Percentiles rank a stretch among this genome's conserved stretches.
These are phyloP conservation scores for Planococcus citri DNA, from an alignment of 1,140 invertebrate genomes.

Conservation along the genomic window DNA sequence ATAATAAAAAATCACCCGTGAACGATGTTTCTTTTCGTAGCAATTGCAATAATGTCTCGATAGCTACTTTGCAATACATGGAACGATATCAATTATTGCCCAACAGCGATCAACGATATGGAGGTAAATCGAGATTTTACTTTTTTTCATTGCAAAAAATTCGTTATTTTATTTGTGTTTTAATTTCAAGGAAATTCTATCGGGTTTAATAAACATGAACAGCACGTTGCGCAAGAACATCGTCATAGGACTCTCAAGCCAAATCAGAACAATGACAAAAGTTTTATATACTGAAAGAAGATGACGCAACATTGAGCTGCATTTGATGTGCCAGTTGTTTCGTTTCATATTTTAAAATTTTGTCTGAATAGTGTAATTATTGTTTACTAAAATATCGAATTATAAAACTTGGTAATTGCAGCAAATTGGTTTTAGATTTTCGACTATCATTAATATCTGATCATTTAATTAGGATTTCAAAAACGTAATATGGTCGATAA, in stretches of 20 bases:
- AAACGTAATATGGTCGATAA: too few relatives aligned
- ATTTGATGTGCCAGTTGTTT: too few relatives aligned
- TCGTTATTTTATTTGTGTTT: background rate
- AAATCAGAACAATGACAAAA: constrained; percentile 18
- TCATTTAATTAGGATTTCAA: too few relatives aligned
- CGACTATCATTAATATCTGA: too few relatives aligned
- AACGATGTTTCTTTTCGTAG: background rate
- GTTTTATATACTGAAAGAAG: background rate
- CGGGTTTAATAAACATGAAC: background rate
- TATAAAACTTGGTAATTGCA: too few relatives aligned
- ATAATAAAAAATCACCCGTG: constrained; percentile 18
- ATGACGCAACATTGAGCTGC: background rate
- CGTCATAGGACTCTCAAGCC: background rate
- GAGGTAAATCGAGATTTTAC: background rate
- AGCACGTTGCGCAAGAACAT: background rate
- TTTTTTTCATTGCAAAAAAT: background rate
- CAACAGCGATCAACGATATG: background rate
- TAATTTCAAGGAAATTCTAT: background rate
- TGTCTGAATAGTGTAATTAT: too few relatives aligned
- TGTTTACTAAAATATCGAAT: too few relatives aligned
- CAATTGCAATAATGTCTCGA: constrained; percentile 26
- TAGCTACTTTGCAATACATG: constrained; percentile 27
- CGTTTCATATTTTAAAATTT: too few relatives aligned
- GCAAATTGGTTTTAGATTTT: too few relatives aligned
- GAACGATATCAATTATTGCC: constrained; percentile 27